Base-by-base conservation (phyloP, 2,888 invertebrate genomes). In the Drosophila phalerata region DNA sequence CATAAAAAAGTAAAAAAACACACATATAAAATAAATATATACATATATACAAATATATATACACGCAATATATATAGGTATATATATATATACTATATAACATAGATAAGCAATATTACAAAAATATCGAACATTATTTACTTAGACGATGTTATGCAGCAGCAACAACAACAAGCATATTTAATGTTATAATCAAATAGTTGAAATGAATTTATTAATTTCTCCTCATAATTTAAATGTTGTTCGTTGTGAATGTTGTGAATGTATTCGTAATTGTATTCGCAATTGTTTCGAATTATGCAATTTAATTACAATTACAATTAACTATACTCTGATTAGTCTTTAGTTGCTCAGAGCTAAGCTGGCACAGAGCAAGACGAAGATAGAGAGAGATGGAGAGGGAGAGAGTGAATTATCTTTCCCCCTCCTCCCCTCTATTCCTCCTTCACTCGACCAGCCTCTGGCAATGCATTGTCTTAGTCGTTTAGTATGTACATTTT, bases 401-500 rank as follows among this genome's bases (percentile, higher is more conserved):
- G 34, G 37, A 32, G 15, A 11, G 38, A 43, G n/a, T 15, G 9
- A 19, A 47, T 17, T 47, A 30, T 17, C 19, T 25, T 15, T 15
- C 28, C 43, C 32, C 55, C 11, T 30, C 1, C 11, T 45, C 47
- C 42, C 0, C 65, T 45, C 43, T 30, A 3, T 43, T 19, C 47
- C 25, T 42, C 32, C 45, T 38, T 49, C 47, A 45, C 15, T 9
- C 19, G 6, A 4, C 4, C 55, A 56, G 30, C 65, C 69, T 77
- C 73, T 68, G 58, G 71, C 73, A 74, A 74, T 64, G 79, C 88
- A 87, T 89, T 87, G 77, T 85, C 77, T 89, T 85, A 89, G 85
- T 85, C 88, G 85, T 75, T 87, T 85, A 88, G 88, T 77, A 67
- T 85, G 89, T 87, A 85, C 73, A 88, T 87, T 85, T 85, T 87